A percentile compares a stretch with the other conserved stretches of the same genome.
Evolutionary conservation across 2,888 invertebrate genomes (phyloP).

Genomic region (Candidula unifasciata): DNA sequence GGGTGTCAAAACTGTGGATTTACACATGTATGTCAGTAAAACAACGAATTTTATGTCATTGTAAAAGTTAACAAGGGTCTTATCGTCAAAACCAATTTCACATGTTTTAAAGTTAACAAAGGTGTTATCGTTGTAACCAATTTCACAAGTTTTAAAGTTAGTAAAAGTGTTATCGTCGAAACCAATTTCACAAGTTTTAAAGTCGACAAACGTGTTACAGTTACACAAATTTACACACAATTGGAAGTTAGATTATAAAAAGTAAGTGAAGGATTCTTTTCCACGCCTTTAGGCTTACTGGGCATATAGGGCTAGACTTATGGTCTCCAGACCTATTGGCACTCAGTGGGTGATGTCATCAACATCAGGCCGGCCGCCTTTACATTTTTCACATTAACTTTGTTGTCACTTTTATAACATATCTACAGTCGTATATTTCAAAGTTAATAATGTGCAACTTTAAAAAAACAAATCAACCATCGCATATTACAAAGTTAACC

Average conservation of each 20-base stretch:
- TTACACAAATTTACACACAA: too few relatives aligned
- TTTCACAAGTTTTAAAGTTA: background rate
- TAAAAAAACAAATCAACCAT: background rate
- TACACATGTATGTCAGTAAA: background rate
- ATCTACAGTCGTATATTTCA: background rate
- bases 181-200: background rate
- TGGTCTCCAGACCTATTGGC: too few relatives aligned
- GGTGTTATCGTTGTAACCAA: background rate
- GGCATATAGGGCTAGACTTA: too few relatives aligned
- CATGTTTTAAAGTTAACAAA: background rate
- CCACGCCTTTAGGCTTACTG: too few relatives aligned
- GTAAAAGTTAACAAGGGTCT: too few relatives aligned
- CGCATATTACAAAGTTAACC: background rate
- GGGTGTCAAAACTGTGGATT: background rate
- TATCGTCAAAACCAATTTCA: background rate
- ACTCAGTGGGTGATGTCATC: too few relatives aligned
- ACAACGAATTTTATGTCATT: too few relatives aligned
- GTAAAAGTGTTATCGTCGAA: background rate
- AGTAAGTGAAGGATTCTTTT: too few relatives aligned
- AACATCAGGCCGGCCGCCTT: too few relatives aligned
- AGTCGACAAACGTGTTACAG: background rate
- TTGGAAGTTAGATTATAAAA: too few relatives aligned
- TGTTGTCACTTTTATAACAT: too few relatives aligned
- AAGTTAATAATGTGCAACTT: background rate
- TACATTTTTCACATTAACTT: too few relatives aligned